Evolutionary conservation across 2,888 invertebrate species (phyloP).

Genomic region (Tinea trinotella): DNA sequence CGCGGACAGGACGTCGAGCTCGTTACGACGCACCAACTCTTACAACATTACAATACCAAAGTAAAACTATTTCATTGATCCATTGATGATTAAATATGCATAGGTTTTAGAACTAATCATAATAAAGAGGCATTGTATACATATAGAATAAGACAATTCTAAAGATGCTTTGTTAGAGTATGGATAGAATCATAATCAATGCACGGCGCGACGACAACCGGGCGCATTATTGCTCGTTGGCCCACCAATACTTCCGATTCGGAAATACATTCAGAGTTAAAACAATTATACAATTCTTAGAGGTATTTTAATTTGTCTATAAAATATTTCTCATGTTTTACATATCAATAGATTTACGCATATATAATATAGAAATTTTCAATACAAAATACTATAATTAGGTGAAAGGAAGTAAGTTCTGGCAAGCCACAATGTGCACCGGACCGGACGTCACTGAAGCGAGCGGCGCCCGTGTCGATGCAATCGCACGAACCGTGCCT

Average conservation of each 20-base stretch:
- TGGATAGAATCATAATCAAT: constrained; percentile 55
- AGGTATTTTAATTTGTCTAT: background rate
- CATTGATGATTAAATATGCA: background rate
- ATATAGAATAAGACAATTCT: constrained; percentile 2
- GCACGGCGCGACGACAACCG: constrained; percentile 63
- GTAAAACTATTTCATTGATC: constrained; percentile 6
- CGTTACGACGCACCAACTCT: constrained; percentile 47
- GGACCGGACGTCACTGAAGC: constrained; percentile 42
- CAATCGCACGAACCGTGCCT: constrained; percentile 40
- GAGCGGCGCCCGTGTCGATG: constrained; percentile 48
- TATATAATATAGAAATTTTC: background rate
- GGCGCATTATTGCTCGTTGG: constrained; percentile 63
- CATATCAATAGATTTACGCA: background rate
- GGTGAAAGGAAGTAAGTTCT: constrained; percentile 48
- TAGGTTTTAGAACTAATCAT: background rate
- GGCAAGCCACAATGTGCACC: constrained; percentile 18
- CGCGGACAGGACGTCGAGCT: constrained; percentile 70
- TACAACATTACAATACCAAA: constrained; percentile 3
- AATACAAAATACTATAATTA: constrained; percentile 38
- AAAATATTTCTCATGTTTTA: background rate
- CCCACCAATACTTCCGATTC: constrained; percentile 70
- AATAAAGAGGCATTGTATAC: background rate
- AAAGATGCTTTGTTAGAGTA: constrained; percentile 28
- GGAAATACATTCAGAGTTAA: constrained; percentile 66
- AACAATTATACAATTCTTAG: constrained; percentile 39